Evolutionary conservation across 2,888 invertebrate species (phyloP), one percentile per base, ranked within the genome.

Genomic region (Lutraria lutraria): DNA sequence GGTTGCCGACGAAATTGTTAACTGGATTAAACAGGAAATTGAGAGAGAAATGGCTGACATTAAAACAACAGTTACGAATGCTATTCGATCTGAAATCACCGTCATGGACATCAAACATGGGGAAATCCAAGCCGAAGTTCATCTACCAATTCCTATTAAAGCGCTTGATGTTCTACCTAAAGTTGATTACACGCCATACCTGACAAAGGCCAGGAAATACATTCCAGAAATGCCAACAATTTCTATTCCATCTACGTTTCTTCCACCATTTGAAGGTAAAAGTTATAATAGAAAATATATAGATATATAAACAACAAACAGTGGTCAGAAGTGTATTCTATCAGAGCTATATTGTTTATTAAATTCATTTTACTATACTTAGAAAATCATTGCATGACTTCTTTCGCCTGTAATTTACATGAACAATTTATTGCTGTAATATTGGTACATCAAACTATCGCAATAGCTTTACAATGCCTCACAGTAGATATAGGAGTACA

Each of bases 231-330:
- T 88, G 79, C 72, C 93, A 34, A 79, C 88, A 21, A 80, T 92
- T 93, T 97, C 98, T 94, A 97, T 98, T 92, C 98, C 98, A 0
- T 97, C 91, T n/a, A 83, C 98, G 90, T 98, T 98, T 97, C 95
- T 99, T 94, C 99, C 99, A 81, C 98, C 99, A 6, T 99, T 98
- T 96, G 98, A 97, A 97, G 98, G 98, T 98, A 97, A 97, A 88
- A 68, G 25, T 68, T 12, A 25, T 68, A 3, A 68, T 25, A 68
- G 12, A 25, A 68, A 25, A 25, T 4, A 43, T 43, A 43, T 8
- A 43, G 43, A 43, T 43, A 4, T 43, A 43, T 43, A 43, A 43
- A 43, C 43, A 43, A 43, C 4, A 2, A 43, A 4, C 2, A 4
- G 4, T 43, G 43, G 43, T 43, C 4, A 4, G 43, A 2, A 43